A percentile compares a stretch with the other conserved stretches of the same genome.
Conservation (phyloP, 2,113 vertebrate genomes). For the Plestiodon gilberti region DNA sequence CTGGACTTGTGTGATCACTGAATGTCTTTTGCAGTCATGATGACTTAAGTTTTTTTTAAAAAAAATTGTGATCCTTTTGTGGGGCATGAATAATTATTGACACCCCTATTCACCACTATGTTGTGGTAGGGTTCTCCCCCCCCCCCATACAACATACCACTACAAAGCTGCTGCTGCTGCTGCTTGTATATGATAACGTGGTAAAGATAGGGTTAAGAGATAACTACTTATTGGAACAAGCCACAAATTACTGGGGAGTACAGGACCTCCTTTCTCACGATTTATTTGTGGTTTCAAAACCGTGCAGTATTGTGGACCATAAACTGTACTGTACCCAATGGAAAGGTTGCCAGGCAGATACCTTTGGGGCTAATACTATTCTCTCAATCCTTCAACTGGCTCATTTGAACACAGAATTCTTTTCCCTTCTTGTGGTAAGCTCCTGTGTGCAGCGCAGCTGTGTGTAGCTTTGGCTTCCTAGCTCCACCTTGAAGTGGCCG, state of each 20-base stretch:
- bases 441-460: accelerated
- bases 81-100: not conserved
- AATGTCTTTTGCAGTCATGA: not conserved
- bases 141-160: no score
- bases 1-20: not conserved
- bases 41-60: not conserved
- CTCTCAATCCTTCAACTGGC: not conserved
- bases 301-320: not conserved
- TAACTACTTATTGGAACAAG: not conserved
- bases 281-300: not conserved
- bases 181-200: not conserved
- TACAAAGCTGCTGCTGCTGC: not conserved
- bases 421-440: not conserved
- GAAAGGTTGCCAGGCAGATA: not conserved
- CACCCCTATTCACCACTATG: not conserved
- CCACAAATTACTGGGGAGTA: not conserved
- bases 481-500: accelerated
- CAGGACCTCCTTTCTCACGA: not conserved
- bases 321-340: not conserved
- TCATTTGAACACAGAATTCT: not conserved
- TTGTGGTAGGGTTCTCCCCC: not conserved
- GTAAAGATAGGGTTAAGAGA: not conserved
- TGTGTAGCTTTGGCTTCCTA: not conserved
- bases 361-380: not conserved
- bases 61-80: not conserved